A percentile compares a stretch with the other conserved stretches of the same genome.
phyloP scores from a whole-genome alignment of 2,797 vertebrate species.

The Sebastes cheni region DNA sequence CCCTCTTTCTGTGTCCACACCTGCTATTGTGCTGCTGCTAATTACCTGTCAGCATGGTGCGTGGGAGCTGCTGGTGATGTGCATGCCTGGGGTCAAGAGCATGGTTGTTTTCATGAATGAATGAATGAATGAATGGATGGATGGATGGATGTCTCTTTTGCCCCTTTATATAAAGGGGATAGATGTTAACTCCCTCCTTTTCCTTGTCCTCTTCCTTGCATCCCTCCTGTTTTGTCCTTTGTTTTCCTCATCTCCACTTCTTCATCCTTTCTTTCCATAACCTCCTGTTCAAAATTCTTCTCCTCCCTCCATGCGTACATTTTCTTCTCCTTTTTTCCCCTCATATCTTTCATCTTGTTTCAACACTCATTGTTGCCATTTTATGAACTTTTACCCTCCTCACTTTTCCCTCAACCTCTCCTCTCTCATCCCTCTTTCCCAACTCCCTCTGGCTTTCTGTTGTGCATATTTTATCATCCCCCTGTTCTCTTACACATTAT shows the following conservation, averaged over 20 bases:
- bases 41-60: conserved; percentile 44
- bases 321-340: not conserved
- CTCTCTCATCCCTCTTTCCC: not conserved
- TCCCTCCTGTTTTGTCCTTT: not conserved
- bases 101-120: conserved; percentile 52
- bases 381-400: not conserved
- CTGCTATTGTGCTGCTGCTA: conserved; percentile 35
- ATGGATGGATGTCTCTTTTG: not conserved
- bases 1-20: not conserved
- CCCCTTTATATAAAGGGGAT: not conserved
- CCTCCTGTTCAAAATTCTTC: not conserved
- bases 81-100: conserved; percentile 38
- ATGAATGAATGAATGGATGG: not conserved
- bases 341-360: not conserved
- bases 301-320: not conserved
- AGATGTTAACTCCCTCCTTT: not conserved
- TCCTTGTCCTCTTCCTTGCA: not conserved
- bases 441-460: not conserved
- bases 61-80: conserved; percentile 40
- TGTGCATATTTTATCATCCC: not conserved
- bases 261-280: not conserved
- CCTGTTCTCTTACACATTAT: too few relatives aligned
- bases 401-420: not conserved
- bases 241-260: not conserved
- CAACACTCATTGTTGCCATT: not conserved